Conservation (phyloP, 2,113 vertebrate species). For the Genyomyrus donnyi region DNA sequence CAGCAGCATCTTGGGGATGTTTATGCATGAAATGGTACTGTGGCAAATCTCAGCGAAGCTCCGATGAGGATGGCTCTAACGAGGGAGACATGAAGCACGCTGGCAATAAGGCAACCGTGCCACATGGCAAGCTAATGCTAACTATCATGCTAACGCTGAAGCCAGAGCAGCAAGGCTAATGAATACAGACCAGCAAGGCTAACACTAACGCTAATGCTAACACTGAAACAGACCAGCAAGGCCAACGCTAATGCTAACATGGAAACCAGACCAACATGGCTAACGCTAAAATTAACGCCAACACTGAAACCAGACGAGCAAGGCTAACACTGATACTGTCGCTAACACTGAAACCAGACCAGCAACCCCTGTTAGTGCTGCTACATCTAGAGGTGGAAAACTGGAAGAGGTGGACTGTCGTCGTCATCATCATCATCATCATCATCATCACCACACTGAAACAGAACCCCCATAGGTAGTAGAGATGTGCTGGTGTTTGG, state of each 20-base stretch:
- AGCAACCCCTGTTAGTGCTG: background rate
- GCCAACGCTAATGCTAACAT: background rate
- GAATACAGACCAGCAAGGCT: background rate
- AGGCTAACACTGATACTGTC: background rate
- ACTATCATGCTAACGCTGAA: background rate
- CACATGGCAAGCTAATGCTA: background rate
- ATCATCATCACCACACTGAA: background rate
- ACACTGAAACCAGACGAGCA: no score
- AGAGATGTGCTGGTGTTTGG: background rate
- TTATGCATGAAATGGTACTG: slow-evolving; percentile 9
- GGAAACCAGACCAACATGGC: background rate
- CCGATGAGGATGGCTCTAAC: background rate
- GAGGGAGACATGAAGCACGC: background rate
- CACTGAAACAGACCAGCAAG: background rate
- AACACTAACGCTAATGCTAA: background rate
- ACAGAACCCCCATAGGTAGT: background rate
- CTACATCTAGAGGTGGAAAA: background rate
- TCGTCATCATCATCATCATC: background rate
- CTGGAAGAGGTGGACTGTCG: background rate
- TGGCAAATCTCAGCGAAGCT: background rate
- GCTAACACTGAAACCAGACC: background rate
- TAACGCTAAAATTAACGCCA: background rate
- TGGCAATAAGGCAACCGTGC: background rate
- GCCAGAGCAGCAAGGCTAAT: background rate
- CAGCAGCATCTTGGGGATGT: slow-evolving; percentile 13